A percentile compares a stretch with the other conserved stretches of the same genome.
Evolutionary conservation across 1,140 invertebrate species (phyloP).

Genomic region (Orchestia grillus): DNA sequence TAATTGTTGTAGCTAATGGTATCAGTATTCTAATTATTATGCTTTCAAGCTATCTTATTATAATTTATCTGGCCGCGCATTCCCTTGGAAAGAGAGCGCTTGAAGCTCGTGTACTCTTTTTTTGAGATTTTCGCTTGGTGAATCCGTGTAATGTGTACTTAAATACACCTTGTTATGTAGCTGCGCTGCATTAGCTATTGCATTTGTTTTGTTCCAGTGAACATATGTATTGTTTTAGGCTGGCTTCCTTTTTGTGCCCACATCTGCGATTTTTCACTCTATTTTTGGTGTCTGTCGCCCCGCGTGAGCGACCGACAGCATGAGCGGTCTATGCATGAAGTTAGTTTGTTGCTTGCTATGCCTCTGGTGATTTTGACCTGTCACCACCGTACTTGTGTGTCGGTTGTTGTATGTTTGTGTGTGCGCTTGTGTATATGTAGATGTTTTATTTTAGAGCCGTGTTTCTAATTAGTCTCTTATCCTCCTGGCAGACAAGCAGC

Average conservation of each 20-base stretch:
- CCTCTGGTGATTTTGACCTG: neutral
- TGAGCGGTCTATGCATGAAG: neutral
- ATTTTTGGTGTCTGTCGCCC: neutral
- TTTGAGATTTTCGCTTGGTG: neutral
- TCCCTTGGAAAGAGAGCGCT: neutral
- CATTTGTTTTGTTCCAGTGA: neutral
- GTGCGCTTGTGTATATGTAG: neutral
- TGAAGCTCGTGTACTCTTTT: neutral
- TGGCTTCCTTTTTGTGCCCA: neutral
- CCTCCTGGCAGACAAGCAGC: conserved; percentile 31
- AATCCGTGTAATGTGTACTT: neutral
- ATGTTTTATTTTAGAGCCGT: neutral
- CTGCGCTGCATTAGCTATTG: neutral
- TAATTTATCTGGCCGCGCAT: neutral
- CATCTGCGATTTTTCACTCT: neutral
- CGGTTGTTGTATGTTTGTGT: neutral
- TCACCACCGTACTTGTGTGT: neutral
- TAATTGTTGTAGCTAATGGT: neutral
- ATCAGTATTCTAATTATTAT: neutral
- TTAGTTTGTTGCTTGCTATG: neutral
- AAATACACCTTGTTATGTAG: neutral
- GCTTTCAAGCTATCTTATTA: neutral
- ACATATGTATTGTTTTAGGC: neutral
- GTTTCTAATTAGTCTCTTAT: neutral
- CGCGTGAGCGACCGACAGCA: neutral